A percentile compares a stretch with the other conserved stretches of the same genome.
Conservation (phyloP, 2,113 vertebrate genomes). For the Phocoena phocoena region DNA sequence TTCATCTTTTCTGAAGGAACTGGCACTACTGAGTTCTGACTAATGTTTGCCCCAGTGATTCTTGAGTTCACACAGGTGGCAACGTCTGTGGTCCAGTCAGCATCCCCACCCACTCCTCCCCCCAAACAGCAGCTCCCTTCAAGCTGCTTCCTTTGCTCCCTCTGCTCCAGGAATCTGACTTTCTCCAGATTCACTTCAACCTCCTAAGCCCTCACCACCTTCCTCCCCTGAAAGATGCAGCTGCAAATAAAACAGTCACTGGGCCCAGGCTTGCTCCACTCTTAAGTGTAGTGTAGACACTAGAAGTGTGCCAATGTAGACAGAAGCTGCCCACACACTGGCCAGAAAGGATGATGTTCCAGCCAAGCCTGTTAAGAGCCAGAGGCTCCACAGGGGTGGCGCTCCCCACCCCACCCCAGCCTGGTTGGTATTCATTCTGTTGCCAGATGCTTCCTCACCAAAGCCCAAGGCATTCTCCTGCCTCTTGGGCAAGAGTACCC, state of each 20-base stretch:
- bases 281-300: neutral
- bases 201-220: neutral
- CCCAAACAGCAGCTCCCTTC: neutral
- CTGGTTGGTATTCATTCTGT: neutral
- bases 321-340: neutral
- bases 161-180: neutral
- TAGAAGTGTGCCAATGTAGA: neutral
- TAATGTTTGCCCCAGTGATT: neutral
- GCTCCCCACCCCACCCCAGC: neutral
- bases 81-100: neutral
- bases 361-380: neutral
- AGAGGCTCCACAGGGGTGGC: accelerated
- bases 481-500: neutral
- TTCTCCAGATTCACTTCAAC: neutral
- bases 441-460: neutral
- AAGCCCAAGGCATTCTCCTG: neutral
- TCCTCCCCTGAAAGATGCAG: neutral
- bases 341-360: neutral
- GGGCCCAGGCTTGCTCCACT: neutral
- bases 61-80: neutral
- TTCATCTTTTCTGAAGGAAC: neutral
- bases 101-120: accelerated
- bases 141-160: neutral
- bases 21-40: neutral
- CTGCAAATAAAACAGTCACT: neutral